Evolutionary conservation across 1,140 invertebrate genomes (phyloP), one percentile per base, ranked within the genome.

Genomic region (Drosophila kohkoa): DNA sequence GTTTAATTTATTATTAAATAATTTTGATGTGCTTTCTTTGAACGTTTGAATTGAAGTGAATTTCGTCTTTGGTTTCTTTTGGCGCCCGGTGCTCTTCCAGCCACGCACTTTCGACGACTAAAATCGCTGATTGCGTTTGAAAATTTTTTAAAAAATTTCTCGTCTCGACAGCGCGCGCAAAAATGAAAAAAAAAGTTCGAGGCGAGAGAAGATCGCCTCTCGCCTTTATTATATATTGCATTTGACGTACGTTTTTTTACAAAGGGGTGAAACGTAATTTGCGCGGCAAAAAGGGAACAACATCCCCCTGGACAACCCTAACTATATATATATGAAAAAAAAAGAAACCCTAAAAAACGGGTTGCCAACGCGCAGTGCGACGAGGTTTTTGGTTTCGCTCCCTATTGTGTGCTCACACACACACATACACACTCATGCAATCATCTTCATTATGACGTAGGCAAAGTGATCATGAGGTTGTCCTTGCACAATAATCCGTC

Each of bases 221-320:
- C 67, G 59, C 15, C 51, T 54, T 54, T 54, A 54, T 80, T 63
- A 57, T 70, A 41, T 41, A 43, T 51, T 32, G 5, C 5, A 32
- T 32, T 38, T 10, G 6, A 38, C 35, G 35, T 69, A 20, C 41
- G 41, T 16, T 58, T 72, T 62, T 79, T 67, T 79, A 70, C 82
- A 85, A 88, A 88, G 85, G 85, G 85, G 85, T 88, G 85, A 88
- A 88, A 79, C 85, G 81, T 79, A 85, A 76, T 88, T 88, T 74
- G 80, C 77, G 59, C 45, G 60, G 46, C 54, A 65, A 68, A 75
- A 74, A 68, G 70, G 57, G 57, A 57, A 64, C 73, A 88, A 79
- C 83, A 89, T 75, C 83, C 83, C 82, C 81, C 54, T 83, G 69
- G 80, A 74, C 59, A 82, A 87, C 83, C 82, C 55, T 68, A 62